These are phyloP conservation scores for Caenorhabditis japonica DNA, from an alignment of 2,888 invertebrate genomes.

Conservation along the genomic window DNA sequence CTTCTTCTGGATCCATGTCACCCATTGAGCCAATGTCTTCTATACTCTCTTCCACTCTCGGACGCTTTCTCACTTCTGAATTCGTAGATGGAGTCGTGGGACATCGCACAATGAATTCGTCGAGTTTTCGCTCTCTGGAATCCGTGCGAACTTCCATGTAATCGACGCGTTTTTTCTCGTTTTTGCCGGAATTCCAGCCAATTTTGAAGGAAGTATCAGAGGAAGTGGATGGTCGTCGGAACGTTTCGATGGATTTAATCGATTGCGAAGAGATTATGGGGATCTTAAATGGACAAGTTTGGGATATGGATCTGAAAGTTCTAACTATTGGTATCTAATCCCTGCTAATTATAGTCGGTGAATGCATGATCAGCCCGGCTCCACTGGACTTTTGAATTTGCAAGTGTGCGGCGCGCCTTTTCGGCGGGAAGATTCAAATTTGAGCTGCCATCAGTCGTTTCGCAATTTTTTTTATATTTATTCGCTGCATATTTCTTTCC, in stretches of 20 bases:
- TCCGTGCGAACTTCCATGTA: constrained; percentile 54
- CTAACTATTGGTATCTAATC: no score
- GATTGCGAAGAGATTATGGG: constrained; percentile 9
- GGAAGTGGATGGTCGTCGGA: constrained; percentile 9
- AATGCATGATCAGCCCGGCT: no score
- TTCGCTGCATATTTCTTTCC: no score
- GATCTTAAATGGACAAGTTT: no score
- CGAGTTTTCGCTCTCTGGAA: constrained; percentile 42
- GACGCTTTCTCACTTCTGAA: not conserved
- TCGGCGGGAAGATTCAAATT: no score
- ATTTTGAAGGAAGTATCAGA: not conserved
- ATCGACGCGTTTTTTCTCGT: constrained; percentile 49
- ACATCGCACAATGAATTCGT: constrained; percentile 41
- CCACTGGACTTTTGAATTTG: no score
- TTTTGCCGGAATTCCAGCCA: not conserved
- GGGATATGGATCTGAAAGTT: no score
- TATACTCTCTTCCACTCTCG: not conserved
- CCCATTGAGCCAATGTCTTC: not conserved
- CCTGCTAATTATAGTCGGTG: no score
- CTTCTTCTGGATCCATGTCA: not conserved
- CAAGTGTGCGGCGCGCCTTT: no score
- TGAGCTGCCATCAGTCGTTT: no score
- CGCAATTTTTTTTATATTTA: no score
- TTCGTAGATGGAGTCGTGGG: not conserved
- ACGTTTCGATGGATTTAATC: constrained; percentile 40